These are phyloP conservation scores for Leptatherina wallacei DNA, from an alignment of 2,797 vertebrate species.

Conservation along the genomic window DNA sequence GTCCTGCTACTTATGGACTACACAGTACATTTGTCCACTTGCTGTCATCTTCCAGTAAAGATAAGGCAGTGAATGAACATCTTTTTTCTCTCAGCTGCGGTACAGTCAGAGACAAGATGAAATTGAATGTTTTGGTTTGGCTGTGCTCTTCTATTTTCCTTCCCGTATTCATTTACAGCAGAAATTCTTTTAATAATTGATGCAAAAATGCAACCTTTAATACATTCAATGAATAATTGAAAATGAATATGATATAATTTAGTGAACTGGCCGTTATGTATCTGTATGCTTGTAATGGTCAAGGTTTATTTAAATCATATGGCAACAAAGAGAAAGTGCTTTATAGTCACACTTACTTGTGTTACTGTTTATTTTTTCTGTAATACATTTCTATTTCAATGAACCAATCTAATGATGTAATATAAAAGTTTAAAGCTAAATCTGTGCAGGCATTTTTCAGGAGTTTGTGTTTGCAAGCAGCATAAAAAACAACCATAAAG, in stretches of 20 bases:
- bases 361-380: neutral
- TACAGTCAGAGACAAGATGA: constrained; percentile 22
- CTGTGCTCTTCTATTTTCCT: constrained; percentile 25
- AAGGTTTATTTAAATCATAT: constrained; percentile 63
- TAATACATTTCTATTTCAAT: neutral
- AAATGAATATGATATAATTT: constrained; percentile 67
- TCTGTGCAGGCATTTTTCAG: neutral
- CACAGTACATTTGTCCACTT: constrained; percentile 33
- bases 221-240: constrained; percentile 76
- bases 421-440: neutral
- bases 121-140: constrained; percentile 30
- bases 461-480: constrained; percentile 8
- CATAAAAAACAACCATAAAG: constrained; percentile 4
- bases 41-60: constrained; percentile 24
- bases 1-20: constrained; percentile 20
- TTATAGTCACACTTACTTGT: constrained; percentile 4
- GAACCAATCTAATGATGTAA: constrained; percentile 24
- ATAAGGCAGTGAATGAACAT: constrained; percentile 27
- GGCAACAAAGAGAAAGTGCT: constrained; percentile 39
- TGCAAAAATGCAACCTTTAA: constrained; percentile 69
- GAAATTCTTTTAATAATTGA: constrained; percentile 67
- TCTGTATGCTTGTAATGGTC: constrained; percentile 50
- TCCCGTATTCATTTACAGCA: constrained; percentile 57
- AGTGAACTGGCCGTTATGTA: constrained; percentile 61
- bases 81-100: neutral